Percentiles rank a stretch among this genome's conserved stretches.
Evolutionary conservation across 2,888 invertebrate species (phyloP).

Genomic region (Amblyteles armatorius): DNA sequence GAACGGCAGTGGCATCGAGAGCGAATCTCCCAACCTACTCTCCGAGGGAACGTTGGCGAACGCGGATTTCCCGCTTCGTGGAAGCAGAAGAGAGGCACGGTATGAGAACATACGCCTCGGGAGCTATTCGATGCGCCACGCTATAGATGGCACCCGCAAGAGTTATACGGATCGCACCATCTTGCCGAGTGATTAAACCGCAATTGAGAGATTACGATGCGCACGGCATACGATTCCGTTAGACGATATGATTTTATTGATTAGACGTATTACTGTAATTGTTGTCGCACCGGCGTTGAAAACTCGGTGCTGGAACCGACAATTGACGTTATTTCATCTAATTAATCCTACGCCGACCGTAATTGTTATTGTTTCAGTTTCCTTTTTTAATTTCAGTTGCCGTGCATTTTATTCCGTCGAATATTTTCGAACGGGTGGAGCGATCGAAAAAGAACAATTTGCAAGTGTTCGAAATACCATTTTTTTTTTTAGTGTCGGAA

Average conservation of each 20-base stretch:
- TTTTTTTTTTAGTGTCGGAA: too few species aligned
- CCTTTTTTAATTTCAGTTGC: not conserved
- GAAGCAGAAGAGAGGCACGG: slow-evolving; percentile 36
- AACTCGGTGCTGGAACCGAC: not conserved
- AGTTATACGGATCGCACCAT: slow-evolving; percentile 46
- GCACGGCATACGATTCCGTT: too few species aligned
- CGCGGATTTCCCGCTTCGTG: slow-evolving; percentile 47
- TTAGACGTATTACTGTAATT: slow-evolving; percentile 1
- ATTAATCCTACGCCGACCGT: not conserved
- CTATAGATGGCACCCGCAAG: slow-evolving; percentile 4
- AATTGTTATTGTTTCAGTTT: not conserved
- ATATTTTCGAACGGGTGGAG: too few species aligned
- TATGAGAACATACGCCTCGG: slow-evolving; percentile 48
- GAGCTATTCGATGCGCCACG: slow-evolving; percentile 46
- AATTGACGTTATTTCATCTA: not conserved
- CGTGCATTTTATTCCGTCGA: not conserved
- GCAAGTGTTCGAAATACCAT: too few species aligned
- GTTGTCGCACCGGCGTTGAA: not conserved
- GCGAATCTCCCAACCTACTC: slow-evolving; percentile 54
- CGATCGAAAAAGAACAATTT: too few species aligned
- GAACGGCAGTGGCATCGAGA: slow-evolving; percentile 42
- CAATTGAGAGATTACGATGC: slow-evolving; percentile 64
- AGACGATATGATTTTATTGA: not conserved
- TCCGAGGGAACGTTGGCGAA: slow-evolving; percentile 59
- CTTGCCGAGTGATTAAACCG: slow-evolving; percentile 60